Evolutionary conservation across 1,140 invertebrate genomes (phyloP).

Genomic region (Drosophila miranda): DNA sequence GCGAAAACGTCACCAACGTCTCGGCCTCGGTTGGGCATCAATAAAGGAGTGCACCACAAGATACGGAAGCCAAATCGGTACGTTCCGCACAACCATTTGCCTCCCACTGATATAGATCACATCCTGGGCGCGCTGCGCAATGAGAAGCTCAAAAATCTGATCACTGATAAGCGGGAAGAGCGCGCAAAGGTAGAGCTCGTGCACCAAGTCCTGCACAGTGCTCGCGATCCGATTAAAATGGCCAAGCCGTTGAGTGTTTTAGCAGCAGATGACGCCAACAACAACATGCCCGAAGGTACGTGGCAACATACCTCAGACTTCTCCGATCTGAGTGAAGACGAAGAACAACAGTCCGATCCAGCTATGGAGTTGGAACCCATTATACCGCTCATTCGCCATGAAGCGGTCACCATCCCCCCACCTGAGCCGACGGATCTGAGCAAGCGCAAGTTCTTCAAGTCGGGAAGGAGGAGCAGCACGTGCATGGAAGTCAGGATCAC

Average conservation of each 20-base stretch:
- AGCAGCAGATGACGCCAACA: slow-evolving; percentile 45
- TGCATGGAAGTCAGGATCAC: slow-evolving; percentile 75
- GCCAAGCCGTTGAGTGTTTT: slow-evolving; percentile 65
- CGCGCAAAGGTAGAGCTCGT: slow-evolving; percentile 70
- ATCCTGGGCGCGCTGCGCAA: slow-evolving; percentile 63
- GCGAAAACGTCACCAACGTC: slow-evolving; percentile 29
- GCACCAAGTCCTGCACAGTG: slow-evolving; percentile 61
- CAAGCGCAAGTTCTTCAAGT: slow-evolving; percentile 75
- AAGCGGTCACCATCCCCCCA: slow-evolving; percentile 15
- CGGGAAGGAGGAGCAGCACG: slow-evolving; percentile 56
- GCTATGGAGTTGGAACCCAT: slow-evolving; percentile 57
- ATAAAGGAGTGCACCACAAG: slow-evolving; percentile 68
- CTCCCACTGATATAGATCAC: slow-evolving; percentile 47
- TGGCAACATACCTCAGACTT: slow-evolving; percentile 38
- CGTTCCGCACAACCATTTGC: neutral
- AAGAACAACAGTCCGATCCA: slow-evolving; percentile 13
- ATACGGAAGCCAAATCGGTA: slow-evolving; percentile 47
- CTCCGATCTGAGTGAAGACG: slow-evolving; percentile 60
- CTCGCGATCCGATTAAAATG: slow-evolving; percentile 75
- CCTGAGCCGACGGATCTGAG: slow-evolving; percentile 1
- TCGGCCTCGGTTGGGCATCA: slow-evolving; percentile 39
- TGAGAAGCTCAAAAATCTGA: slow-evolving; percentile 66
- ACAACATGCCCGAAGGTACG: slow-evolving; percentile 39
- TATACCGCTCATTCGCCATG: slow-evolving; percentile 65
- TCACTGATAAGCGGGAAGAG: slow-evolving; percentile 63